phyloP scores from a whole-genome alignment of 1,140 invertebrate species.

The Ganaspis sp. region DNA sequence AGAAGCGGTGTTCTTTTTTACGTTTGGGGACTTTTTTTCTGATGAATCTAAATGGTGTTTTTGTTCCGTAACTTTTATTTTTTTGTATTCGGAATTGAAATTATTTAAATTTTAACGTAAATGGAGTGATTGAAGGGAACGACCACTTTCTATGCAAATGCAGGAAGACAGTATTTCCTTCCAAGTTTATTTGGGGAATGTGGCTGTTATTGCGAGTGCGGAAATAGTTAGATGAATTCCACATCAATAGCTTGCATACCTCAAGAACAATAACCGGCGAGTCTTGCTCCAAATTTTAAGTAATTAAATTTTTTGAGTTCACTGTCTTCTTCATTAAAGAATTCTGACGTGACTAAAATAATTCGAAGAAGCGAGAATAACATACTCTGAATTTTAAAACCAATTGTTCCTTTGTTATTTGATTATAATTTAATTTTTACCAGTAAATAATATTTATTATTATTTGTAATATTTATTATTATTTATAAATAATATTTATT shows the following conservation, averaged over 20 bases:
- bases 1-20: too few relatives aligned
- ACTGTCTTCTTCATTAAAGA: constrained; percentile 26
- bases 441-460: too few relatives aligned
- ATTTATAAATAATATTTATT: too few relatives aligned
- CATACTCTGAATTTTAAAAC: not conserved
- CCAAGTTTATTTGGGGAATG: constrained; percentile 46
- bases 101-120: constrained; percentile 19
- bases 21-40: too few relatives aligned
- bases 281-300: constrained; percentile 29
- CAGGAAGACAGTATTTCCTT: constrained; percentile 43
- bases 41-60: too few relatives aligned
- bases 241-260: constrained; percentile 26
- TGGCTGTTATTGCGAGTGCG: constrained; percentile 36
- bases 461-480: too few relatives aligned
- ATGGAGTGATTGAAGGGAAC: constrained; percentile 43
- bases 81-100: not conserved
- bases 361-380: not conserved
- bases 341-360: constrained; percentile 9
- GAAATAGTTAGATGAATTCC: constrained; percentile 51
- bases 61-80: not conserved
- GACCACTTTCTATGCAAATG: constrained; percentile 59
- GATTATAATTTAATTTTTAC: too few relatives aligned
- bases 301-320: constrained; percentile 61
- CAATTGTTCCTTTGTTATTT: not conserved
- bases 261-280: constrained; percentile 50